These are phyloP conservation scores for Melitaea cinxia DNA, from an alignment of 1,140 invertebrate species.

Conservation along the genomic window DNA sequence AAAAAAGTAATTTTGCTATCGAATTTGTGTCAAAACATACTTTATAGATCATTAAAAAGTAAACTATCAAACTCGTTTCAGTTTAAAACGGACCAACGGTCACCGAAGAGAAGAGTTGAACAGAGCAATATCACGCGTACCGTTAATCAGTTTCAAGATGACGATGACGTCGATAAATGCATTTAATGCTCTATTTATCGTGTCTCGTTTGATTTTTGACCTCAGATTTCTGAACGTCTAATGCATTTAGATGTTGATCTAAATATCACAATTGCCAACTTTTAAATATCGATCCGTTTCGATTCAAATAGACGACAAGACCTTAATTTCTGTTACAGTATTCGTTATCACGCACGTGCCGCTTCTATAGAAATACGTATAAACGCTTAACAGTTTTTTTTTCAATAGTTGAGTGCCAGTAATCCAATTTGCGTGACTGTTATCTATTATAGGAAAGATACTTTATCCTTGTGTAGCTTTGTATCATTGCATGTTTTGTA, in stretches of 20 bases:
- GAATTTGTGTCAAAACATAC: neutral
- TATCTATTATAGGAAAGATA: neutral
- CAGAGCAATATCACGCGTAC: conserved; percentile 7
- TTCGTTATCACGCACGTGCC: conserved; percentile 55
- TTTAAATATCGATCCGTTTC: conserved; percentile 65
- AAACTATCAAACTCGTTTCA: conserved; percentile 21
- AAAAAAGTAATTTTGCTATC: too few species aligned
- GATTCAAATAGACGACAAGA: conserved; percentile 61
- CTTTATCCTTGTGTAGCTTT: neutral
- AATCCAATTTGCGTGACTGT: neutral
- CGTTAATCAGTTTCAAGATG: conserved; percentile 25
- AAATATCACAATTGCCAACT: conserved; percentile 29
- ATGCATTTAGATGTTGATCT: conserved; percentile 37
- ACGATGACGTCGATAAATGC: conserved; percentile 47
- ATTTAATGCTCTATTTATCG: conserved; percentile 51
- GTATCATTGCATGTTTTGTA: neutral
- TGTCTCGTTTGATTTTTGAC: conserved; percentile 57
- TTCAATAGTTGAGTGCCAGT: neutral
- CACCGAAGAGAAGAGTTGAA: too few species aligned
- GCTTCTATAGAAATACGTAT: conserved; percentile 24
- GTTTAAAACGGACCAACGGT: conserved; percentile 10
- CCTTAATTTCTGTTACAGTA: conserved; percentile 70
- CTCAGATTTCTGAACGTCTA: conserved; percentile 43
- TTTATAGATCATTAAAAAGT: conserved; percentile 18
- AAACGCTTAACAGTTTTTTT: conserved; percentile 24